A percentile compares a stretch with the other conserved stretches of the same genome.
phyloP scores from a whole-genome alignment of 2,113 vertebrate genomes.

The Salvelinus namaycush region DNA sequence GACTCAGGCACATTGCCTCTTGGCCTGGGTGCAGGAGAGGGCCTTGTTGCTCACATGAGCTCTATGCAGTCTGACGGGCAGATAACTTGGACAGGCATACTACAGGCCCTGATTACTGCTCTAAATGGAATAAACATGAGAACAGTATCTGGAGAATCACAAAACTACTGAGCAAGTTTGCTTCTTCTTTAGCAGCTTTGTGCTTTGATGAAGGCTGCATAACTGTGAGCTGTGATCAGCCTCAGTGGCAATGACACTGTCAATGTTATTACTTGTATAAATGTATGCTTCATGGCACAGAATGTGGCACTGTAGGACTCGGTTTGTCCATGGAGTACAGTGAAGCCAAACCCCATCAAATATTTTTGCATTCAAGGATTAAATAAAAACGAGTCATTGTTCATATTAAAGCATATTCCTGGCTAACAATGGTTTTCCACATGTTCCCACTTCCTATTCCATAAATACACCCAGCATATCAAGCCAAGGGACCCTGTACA shows the following conservation, averaged over 20 bases:
- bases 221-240: neutral
- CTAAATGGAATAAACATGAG: neutral
- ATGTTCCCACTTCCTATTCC: conserved; percentile 20
- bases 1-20: conserved; percentile 12
- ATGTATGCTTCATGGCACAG: neutral
- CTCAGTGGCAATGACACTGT: neutral
- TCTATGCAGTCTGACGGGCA: neutral
- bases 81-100: neutral
- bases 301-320: neutral
- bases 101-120: neutral
- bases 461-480: conserved; percentile 14
- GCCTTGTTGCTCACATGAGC: neutral
- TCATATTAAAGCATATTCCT: conserved; percentile 10
- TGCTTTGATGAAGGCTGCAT: neutral
- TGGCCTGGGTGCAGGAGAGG: neutral
- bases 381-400: conserved; percentile 8
- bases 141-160: neutral
- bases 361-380: neutral
- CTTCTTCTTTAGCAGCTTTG: neutral
- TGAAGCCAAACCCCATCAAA: neutral
- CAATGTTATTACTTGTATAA: neutral
- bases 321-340: neutral
- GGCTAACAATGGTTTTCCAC: conserved; percentile 8
- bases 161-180: neutral
- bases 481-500: conserved; percentile 4